These are phyloP conservation scores for Diabrotica undecimpunctata DNA, from an alignment of 1,140 invertebrate species.

Conservation along the genomic window DNA sequence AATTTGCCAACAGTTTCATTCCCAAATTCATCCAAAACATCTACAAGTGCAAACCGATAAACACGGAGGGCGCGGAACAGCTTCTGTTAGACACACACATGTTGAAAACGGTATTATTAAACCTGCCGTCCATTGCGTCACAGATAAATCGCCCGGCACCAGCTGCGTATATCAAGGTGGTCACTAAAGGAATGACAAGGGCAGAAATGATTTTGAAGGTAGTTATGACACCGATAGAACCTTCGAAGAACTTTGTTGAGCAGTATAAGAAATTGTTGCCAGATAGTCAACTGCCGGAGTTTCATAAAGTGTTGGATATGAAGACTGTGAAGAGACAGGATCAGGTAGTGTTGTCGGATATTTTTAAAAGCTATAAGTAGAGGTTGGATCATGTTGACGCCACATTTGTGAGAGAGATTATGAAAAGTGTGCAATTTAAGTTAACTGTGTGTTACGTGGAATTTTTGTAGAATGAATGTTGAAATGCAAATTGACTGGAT, in stretches of 20 bases:
- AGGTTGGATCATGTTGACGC: background rate
- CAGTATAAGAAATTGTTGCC: slow-evolving; percentile 89
- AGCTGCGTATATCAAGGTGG: slow-evolving; percentile 79
- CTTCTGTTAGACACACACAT: slow-evolving; percentile 96
- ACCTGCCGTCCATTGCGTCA: slow-evolving; percentile 89
- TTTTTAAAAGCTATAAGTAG: slow-evolving; percentile 36
- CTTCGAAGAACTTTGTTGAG: slow-evolving; percentile 81
- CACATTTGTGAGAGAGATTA: too few relatives aligned
- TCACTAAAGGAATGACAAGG: slow-evolving; percentile 93
- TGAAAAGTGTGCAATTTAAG: too few relatives aligned
- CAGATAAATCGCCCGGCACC: slow-evolving; percentile 83
- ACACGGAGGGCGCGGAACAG: slow-evolving; percentile 92
- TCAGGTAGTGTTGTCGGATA: slow-evolving; percentile 40
- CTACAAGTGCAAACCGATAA: slow-evolving; percentile 92
- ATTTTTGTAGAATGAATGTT: too few relatives aligned
- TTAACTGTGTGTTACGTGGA: too few relatives aligned
- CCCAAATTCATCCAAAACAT: slow-evolving; percentile 91
- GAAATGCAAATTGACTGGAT: too few relatives aligned
- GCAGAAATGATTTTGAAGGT: slow-evolving; percentile 98
- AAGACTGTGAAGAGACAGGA: slow-evolving; percentile 66
- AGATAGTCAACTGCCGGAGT: slow-evolving; percentile 85
- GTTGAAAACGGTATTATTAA: slow-evolving; percentile 92
- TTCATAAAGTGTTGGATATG: slow-evolving; percentile 96
- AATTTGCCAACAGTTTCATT: slow-evolving; percentile 94
- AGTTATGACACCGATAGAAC: slow-evolving; percentile 92